These are phyloP conservation scores for Drosophila athabasca DNA, from an alignment of 1,140 invertebrate genomes.

Conservation along the genomic window DNA sequence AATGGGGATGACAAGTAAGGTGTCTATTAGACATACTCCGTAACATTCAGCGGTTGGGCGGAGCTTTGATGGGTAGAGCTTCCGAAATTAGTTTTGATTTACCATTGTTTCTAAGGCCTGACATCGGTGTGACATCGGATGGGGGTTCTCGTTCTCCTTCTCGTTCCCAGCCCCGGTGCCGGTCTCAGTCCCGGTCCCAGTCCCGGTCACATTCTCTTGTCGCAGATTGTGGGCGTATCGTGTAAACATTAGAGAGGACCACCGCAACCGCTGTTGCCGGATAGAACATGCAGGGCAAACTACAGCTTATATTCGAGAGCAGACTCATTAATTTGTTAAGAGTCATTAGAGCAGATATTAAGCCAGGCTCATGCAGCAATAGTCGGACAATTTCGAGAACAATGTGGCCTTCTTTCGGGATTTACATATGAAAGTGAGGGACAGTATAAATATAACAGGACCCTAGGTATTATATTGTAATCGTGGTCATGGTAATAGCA, in stretches of 20 bases:
- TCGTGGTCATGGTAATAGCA: too few species aligned
- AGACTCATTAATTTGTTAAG: slow-evolving; percentile 1
- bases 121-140: slow-evolving; percentile 40
- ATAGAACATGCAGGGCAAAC: slow-evolving; percentile 27
- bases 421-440: too few species aligned
- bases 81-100: slow-evolving; percentile 59
- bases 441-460: too few species aligned
- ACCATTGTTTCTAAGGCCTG: slow-evolving; percentile 41
- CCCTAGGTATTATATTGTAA: too few species aligned
- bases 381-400: too few species aligned
- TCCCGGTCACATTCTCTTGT: slow-evolving; percentile 22
- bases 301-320: slow-evolving; percentile 13
- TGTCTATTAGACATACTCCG: slow-evolving; percentile 14
- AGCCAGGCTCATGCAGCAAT: too few species aligned
- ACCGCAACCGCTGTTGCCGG: slow-evolving; percentile 43
- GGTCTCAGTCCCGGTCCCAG: slow-evolving; percentile 1
- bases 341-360: too few species aligned
- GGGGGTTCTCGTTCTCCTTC: not conserved
- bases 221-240: slow-evolving; percentile 37
- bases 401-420: too few species aligned
- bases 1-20: not conserved
- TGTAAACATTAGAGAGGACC: slow-evolving; percentile 40
- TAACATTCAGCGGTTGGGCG: slow-evolving; percentile 39
- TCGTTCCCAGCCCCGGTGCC: too few species aligned
- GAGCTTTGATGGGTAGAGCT: slow-evolving; percentile 22